Evolutionary conservation across 2,888 invertebrate genomes (phyloP), one percentile per base, ranked within the genome.

Genomic region (Exephanes ischioxanthus): DNA sequence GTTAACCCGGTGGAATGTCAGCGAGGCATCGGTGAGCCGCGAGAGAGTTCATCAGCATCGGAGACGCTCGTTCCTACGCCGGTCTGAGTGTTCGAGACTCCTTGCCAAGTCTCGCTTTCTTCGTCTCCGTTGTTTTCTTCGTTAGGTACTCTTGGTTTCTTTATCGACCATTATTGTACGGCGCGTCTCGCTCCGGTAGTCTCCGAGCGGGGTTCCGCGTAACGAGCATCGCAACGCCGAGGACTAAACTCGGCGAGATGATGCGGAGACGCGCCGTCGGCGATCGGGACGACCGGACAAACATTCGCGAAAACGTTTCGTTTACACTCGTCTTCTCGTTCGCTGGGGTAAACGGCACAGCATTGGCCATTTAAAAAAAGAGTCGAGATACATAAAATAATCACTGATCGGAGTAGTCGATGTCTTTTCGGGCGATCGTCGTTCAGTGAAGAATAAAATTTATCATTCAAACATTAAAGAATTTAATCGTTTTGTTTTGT

Each of bases 161-260:
- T 72, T 66, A 68, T 68, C 84, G 80, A 70, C 77, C 84, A 84
- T 78, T 78, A 84, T 84, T 84, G 80, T 81, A 61, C 78, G 77
- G 73, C 48, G 55, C 80, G 75, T 73, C 55, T 80, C 58, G 51
- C 80, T 72, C 53, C 14, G 51, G 58, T 51, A 67, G 76, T 4
- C 70, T 53, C 76, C 70, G 58, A 68, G 26, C 63, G 67, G 37
- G 51, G 81, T 81, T 84, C 77, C 77, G 53, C 66, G 68, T 53
- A 80, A 75, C 75, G 63, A 75, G 76, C 76, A 66, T 76, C 63
- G 72, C 80, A 58, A 58, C 72, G 48, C 26, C 63, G 84, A 63
- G 68, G 51, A 70, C 73, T 63, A 73, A 81, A 66, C 68, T 80
- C 72, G 71, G 71, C 77, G 58, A 37, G 53, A 53, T 26, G 41